phyloP scores from a whole-genome alignment of 1,140 invertebrate genomes.

The Maconellicoccus hirsutus region DNA sequence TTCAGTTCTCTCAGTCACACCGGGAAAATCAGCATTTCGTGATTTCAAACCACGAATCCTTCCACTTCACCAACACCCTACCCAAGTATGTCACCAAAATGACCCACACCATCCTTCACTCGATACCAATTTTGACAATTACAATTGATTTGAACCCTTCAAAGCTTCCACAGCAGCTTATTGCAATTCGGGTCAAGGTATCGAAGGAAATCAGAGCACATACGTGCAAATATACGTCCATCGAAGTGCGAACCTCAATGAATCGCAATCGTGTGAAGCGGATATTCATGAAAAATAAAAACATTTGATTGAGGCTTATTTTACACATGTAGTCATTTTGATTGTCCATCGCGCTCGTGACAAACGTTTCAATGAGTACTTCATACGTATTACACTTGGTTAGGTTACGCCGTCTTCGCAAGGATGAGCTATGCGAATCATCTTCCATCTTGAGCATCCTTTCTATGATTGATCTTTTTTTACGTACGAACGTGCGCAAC shows the following conservation, averaged over 20 bases:
- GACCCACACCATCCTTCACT: no score
- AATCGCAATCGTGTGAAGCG: background rate
- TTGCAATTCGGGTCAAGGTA: background rate
- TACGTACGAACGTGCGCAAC: background rate
- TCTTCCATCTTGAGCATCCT: background rate
- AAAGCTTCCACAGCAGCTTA: background rate
- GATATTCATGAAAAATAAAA: background rate
- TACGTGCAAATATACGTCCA: no score
- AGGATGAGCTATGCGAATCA: background rate
- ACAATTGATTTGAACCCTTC: no score
- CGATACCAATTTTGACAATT: no score
- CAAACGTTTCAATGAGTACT: background rate
- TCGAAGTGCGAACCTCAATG: no score
- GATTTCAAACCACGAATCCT: no score
- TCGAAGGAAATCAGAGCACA: background rate
- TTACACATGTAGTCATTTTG: background rate
- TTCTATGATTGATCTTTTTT: background rate
- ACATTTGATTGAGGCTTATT: constrained; percentile 3
- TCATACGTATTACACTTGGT: background rate
- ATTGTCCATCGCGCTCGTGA: background rate
- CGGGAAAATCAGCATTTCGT: no score
- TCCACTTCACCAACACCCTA: no score
- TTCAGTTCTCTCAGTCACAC: no score
- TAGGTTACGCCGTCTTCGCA: background rate
- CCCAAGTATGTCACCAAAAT: no score